Evolutionary conservation across 2,797 vertebrate genomes (phyloP).

Genomic region (Falco naumanni): DNA sequence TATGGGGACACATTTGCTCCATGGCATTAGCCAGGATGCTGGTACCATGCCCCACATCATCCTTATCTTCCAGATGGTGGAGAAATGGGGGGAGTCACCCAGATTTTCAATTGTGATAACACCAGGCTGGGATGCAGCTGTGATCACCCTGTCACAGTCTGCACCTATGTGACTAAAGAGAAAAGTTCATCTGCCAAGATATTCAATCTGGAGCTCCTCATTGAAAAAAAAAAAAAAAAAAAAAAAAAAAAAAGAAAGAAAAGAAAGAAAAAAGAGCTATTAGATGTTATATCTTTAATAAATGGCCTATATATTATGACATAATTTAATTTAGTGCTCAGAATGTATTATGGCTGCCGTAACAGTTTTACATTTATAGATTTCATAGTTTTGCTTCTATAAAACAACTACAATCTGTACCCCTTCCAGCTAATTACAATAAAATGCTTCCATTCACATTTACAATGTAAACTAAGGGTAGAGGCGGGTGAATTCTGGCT

Average conservation of each 20-base stretch:
- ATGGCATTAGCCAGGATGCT: background rate
- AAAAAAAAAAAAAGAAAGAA: background rate
- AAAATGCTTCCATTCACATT: conserved; percentile 56
- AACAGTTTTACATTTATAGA: conserved; percentile 66
- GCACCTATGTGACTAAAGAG: background rate
- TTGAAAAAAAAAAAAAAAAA: conserved; percentile 21
- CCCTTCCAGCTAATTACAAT: conserved; percentile 60
- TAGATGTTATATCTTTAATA: conserved; percentile 49
- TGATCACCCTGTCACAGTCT: background rate
- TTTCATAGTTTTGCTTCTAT: conserved; percentile 68
- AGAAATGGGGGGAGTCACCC: background rate
- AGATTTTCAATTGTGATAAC: background rate
- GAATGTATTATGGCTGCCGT: conserved; percentile 19
- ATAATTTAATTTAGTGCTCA: conserved; percentile 64
- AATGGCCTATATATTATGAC: conserved; percentile 60
- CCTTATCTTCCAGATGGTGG: background rate
- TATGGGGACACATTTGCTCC: background rate
- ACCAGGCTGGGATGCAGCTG: background rate
- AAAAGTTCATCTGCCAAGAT: conserved; percentile 19
- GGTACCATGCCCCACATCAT: background rate
- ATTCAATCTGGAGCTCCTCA: background rate
- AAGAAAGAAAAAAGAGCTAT: background rate
- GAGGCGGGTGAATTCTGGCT: background rate
- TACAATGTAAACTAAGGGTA: conserved; percentile 31
- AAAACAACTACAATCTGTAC: conserved; percentile 62